These are phyloP conservation scores for Drosophila nikananu DNA, from an alignment of 1,140 invertebrate genomes.

Conservation along the genomic window DNA sequence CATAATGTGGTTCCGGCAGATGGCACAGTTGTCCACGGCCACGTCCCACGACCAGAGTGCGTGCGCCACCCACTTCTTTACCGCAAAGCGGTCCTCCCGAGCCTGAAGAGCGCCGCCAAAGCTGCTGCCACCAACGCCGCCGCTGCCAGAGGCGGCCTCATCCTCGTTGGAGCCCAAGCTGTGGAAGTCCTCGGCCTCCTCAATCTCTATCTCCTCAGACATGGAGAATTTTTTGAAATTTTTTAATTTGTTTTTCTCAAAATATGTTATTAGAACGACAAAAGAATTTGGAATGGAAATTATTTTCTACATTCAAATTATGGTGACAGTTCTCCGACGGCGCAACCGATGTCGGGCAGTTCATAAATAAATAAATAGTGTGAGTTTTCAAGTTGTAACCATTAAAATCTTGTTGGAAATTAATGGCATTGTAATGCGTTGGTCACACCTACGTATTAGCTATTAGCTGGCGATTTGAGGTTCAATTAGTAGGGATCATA, in stretches of 20 bases:
- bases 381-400: not conserved
- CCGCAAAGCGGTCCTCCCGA: constrained; percentile 93
- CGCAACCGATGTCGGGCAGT: not conserved
- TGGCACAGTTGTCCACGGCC: constrained; percentile 99
- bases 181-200: constrained; percentile 68
- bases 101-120: constrained; percentile 51
- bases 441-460: not conserved
- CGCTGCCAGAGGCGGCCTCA: constrained; percentile 88
- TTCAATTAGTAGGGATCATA: not conserved
- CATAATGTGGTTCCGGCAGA: constrained; percentile 99
- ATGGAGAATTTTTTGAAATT: constrained; percentile 23
- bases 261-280: not conserved
- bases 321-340: constrained; percentile 1
- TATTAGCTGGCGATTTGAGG: not conserved
- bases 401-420: not conserved
- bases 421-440: not conserved
- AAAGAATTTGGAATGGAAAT: constrained; percentile 6
- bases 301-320: not conserved
- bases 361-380: not conserved
- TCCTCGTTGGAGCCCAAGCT: constrained; percentile 69
- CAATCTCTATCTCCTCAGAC: constrained; percentile 89
- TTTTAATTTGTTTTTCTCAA: not conserved
- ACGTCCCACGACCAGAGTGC: constrained; percentile 99
- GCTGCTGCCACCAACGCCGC: constrained; percentile 43
- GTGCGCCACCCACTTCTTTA: constrained; percentile 99